Base-by-base conservation (phyloP, 35 echinoderm and acorn worm species). In the Hemicentrotus pulcherrimus region DNA sequence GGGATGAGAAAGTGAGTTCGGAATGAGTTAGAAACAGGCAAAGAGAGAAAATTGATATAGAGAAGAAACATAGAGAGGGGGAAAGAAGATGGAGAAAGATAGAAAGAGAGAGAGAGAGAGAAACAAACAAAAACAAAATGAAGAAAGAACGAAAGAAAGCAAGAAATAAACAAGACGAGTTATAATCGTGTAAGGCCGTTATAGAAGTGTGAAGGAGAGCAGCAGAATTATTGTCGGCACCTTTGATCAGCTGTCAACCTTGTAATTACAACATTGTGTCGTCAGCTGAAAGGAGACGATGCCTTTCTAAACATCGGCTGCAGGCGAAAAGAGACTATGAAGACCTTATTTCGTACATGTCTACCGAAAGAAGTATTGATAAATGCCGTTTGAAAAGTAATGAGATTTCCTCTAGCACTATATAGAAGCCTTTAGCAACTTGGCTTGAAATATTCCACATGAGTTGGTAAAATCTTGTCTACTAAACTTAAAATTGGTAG, bases 181-280 rank as follows among this genome's bases (percentile, higher is more conserved):
- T 22, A n/a, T 7, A n/a, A 78, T 78, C 19, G 22, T 22, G 18
- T n/a, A 78, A 28, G 65, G 22, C 24, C 28, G 19, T 18, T n/a
- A 78, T 28, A 78, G 65, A 78, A 78, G 65, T 78, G 28, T 78
- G 65, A n/a, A 78, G 28, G 28, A 78, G 65, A 78, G 65, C 5
- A 22, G 65, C n/a, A n/a, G 65, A 78, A 28, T 11, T 16, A 19
- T 90, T 47, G 88, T 33, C 88, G 88, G 88, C 46, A 30, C 32
- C 88, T 90, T 90, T 90, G 88, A 47, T 90, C 88, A 47, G 32
- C 88, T 47, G 88, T 90, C 88, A 90, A 22, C 88, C 88, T 90
- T 90, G 88, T 90, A 90, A 90, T 90, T 90, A 90, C 88, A 90
- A 18, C 88, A 41, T 90, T 90, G 88, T 90, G 88, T 46, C 88